Evolutionary conservation across 1,140 invertebrate genomes (phyloP), one percentile per base, ranked within the genome.

Genomic region (Lucilia cuprina): DNA sequence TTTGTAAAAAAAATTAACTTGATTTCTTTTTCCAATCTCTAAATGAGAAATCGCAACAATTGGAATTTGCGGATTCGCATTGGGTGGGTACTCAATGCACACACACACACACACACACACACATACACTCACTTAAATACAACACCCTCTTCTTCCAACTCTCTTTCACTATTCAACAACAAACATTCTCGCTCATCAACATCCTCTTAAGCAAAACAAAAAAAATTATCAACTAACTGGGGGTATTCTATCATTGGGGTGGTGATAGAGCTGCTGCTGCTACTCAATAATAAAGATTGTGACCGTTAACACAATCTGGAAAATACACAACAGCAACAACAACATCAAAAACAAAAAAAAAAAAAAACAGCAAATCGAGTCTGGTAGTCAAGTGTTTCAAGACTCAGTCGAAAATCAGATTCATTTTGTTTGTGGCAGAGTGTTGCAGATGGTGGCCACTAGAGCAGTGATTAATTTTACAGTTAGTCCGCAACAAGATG

Each of bases 401-500:
- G 84, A 83, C 82, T 83, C 82, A 85, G 84, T 85, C 74, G 19
- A 60, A 83, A 85, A 85, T 85, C 84, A 85, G 84, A 83, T 83
- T 83, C 84, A 83, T 83, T 83, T 80, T 49, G 41, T 80, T 47
- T 82, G 77, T 80, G 77, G 84, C 84, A 83, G 41, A 41, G 82
- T 75, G 82, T 85, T 85, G 84, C 77, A 85, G 84, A 85, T 85
- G 84, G 84, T 85, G 86, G 85, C 85, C 86, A 86, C 85, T 83
- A 85, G 85, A 83, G 83, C 85, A 84, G 87, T 90, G 89, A 90
- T 90, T 90, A 90, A 87, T 87, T 90, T 90, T 89, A 90, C 88
- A 85, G 88, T 88, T 88, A 90, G 89, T 90, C 88, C 89, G 86
- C 85, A 89, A 87, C 86, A 90, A 88, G 89, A 90, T 86, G 87